Evolutionary conservation across 2,888 invertebrate species (phyloP).

Genomic region (Linyphia triangularis): DNA sequence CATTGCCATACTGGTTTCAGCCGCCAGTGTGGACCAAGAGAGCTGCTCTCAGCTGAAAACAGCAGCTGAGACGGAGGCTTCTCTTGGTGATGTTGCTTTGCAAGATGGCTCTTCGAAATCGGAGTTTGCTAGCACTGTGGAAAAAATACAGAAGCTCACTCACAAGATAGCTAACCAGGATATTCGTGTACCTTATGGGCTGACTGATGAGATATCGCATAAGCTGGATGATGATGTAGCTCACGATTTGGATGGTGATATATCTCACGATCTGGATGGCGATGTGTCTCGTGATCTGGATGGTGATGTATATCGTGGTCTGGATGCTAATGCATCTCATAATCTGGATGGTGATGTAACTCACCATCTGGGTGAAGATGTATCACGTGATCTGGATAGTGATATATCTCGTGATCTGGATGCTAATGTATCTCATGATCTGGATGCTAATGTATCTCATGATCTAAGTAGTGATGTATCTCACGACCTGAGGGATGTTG

Average conservation of each 20-base stretch:
- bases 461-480: not conserved
- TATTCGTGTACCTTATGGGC: too few species aligned
- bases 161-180: not conserved
- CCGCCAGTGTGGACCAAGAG: constrained; percentile 32
- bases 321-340: not conserved
- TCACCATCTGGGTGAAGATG: not conserved
- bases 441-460: not conserved
- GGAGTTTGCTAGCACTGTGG: not conserved
- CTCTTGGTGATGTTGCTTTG: not conserved
- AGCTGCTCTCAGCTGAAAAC: not conserved
- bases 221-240: not conserved
- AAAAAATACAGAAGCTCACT: not conserved
- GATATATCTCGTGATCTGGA: not conserved
- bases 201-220: not conserved
- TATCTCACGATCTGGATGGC: too few species aligned
- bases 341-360: not conserved
- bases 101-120: not conserved
- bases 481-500: not conserved
- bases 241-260: not conserved
- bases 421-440: not conserved
- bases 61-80: not conserved
- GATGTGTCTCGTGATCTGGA: not conserved
- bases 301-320: not conserved
- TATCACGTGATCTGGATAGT: not conserved
- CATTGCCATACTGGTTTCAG: constrained; percentile 55